Percentiles rank a stretch among this genome's conserved stretches.
Evolutionary conservation across 2,888 invertebrate species (phyloP).

Genomic region (Antheraea yamamai): DNA sequence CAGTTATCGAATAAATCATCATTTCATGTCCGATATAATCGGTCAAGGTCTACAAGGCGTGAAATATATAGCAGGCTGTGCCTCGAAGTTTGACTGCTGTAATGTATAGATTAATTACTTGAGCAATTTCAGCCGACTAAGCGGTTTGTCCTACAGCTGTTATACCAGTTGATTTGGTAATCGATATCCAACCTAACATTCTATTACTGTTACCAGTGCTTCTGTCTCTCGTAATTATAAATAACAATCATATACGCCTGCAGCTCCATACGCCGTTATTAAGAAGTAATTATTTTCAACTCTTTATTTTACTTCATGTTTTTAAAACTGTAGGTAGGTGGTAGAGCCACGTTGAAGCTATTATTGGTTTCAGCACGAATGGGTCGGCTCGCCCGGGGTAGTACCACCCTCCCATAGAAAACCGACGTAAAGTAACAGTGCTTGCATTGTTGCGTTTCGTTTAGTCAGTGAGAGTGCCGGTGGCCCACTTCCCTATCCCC

Average conservation of each 20-base stretch:
- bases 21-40: background rate
- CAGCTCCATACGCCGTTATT: too few relatives aligned
- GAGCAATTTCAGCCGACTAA: slow-evolving; percentile 12
- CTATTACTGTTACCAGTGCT: background rate
- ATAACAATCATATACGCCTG: background rate
- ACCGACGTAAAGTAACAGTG: too few relatives aligned
- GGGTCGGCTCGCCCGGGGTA: too few relatives aligned
- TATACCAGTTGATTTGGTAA: background rate
- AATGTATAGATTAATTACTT: slow-evolving; percentile 11
- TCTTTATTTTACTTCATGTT: too few relatives aligned
- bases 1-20: background rate
- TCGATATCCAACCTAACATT: background rate
- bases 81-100: slow-evolving; percentile 1
- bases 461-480: too few relatives aligned
- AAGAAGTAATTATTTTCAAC: too few relatives aligned
- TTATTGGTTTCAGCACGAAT: too few relatives aligned
- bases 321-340: too few relatives aligned
- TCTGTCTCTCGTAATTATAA: background rate
- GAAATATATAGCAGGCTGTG: background rate
- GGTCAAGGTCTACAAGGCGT: slow-evolving; percentile 1
- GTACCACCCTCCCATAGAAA: too few relatives aligned
- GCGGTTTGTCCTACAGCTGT: background rate
- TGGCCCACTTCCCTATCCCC: too few relatives aligned
- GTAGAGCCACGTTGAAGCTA: too few relatives aligned
- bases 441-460: too few relatives aligned